Conservation (phyloP, 2,113 vertebrate species). For the Tyto alba region DNA sequence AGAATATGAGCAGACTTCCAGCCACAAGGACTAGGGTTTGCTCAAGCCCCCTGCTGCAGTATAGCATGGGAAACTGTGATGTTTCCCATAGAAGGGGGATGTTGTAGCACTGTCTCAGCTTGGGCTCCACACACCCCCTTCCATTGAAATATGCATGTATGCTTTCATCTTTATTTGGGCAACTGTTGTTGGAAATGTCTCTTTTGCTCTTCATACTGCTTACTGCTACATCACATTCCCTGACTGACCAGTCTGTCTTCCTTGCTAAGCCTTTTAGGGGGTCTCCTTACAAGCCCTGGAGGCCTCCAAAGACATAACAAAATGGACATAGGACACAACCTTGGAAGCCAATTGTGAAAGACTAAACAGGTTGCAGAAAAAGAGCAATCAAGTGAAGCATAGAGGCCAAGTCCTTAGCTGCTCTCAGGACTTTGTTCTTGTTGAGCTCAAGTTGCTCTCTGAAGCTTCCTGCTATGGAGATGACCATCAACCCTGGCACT, state of each 20-base stretch:
- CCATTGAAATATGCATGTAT: background rate
- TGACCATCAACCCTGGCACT: background rate
- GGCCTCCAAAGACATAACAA: background rate
- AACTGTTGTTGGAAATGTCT: background rate
- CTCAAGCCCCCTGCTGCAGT: background rate
- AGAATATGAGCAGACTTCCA: background rate
- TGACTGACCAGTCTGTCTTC: background rate
- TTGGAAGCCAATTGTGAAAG: background rate
- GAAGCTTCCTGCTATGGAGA: background rate
- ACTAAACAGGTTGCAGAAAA: background rate
- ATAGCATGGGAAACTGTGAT: background rate
- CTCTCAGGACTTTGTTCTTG: background rate
- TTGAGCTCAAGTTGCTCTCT: background rate
- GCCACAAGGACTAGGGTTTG: background rate
- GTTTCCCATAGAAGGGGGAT: background rate
- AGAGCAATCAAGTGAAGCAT: background rate
- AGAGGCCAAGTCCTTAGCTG: background rate
- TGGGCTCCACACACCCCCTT: too few species aligned
- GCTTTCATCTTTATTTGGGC: background rate
- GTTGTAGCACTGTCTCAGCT: background rate
- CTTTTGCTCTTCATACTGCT: background rate
- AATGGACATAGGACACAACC: background rate
- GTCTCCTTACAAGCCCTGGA: background rate
- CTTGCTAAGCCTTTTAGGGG: background rate
- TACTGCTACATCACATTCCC: background rate